Evolutionary conservation across 2,888 invertebrate genomes (phyloP), one percentile per base, ranked within the genome.

Genomic region (Tiphia femorata): DNA sequence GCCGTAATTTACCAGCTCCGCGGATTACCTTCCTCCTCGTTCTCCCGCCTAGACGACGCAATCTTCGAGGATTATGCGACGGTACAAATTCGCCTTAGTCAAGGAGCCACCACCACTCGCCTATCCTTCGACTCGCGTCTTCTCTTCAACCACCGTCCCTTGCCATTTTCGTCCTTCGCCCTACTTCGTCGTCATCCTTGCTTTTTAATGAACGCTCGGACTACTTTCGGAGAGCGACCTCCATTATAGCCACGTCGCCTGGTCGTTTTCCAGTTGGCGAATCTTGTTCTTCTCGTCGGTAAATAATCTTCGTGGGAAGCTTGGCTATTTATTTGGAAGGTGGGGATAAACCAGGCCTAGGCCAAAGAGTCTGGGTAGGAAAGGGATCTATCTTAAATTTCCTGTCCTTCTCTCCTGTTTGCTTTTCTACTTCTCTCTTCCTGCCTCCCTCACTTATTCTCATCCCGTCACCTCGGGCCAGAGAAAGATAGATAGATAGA

Each of bases 21-120:
- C 40, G 35, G 48, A 58, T 68, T 64, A 59, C 48, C 25, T 33
- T 21, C 35, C 54, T 43, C 37, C 14, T 14, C 33, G 33, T 33
- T 33, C n/a, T n/a, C n/a, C n/a, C n/a, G n/a, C n/a, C n/a, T n/a
- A n/a, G n/a, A n/a, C 40, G 25, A 25, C 20, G 43, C 35, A 58
- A 68, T 60, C 40, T 48, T 41, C 33, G 23, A 27, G 49, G 40
- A 56, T 60, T 48, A 62, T 30, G 33, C 46, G 38, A 23, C 48
- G 48, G 17, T 21, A 49, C 33, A 50, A 51, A 56, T 57, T 65
- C 50, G 37, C 49, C 62, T 67, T 35, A 64, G 29, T 33, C 21
- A 16, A n/a, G n/a, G 10, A 29, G 8, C 27, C 29, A 38, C 33
- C 44, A 19, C 38, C 12, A 21, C 23, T 10, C 14, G 29, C 19